phyloP scores from a whole-genome alignment of 2,797 vertebrate species.

The Cuniculus paca region DNA sequence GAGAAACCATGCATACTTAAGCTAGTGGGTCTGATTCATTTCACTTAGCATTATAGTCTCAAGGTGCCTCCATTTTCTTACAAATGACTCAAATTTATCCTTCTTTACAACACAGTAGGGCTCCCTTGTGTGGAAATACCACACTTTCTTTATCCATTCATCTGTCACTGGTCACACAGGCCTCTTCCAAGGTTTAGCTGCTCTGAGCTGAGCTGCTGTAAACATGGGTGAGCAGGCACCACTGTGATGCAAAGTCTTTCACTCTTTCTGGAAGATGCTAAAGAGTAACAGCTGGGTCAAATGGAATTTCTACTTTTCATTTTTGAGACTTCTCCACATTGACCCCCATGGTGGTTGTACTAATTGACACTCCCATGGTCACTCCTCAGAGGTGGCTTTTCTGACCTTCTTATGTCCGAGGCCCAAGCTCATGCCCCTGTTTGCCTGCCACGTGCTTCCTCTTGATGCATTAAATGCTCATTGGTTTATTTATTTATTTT shows the following conservation, averaged over 20 bases:
- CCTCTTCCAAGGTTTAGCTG: not conserved
- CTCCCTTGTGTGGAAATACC: no score
- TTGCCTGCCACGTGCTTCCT: not conserved
- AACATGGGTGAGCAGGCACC: rapidly evolving
- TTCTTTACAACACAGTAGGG: not conserved
- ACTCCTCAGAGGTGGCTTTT: not conserved
- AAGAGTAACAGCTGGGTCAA: no score
- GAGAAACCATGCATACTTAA: not conserved
- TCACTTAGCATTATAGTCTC: not conserved
- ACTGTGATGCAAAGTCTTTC: not conserved
- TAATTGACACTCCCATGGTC: not conserved
- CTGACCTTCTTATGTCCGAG: not conserved
- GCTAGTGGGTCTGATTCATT: not conserved
- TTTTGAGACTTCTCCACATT: not conserved
- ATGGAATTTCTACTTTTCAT: no score
- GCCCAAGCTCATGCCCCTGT: rapidly evolving
- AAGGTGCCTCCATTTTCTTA: not conserved
- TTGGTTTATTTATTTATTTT: not conserved
- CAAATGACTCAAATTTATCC: not conserved
- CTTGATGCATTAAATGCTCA: not conserved
- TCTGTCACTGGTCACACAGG: not conserved
- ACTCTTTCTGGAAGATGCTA: not conserved
- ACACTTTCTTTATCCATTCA: not conserved
- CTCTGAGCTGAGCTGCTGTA: not conserved
- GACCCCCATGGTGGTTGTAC: not conserved